Evolutionary conservation across 2,113 vertebrate genomes (phyloP), one percentile per base, ranked within the genome.

Genomic region (Dasypus novemcinctus): DNA sequence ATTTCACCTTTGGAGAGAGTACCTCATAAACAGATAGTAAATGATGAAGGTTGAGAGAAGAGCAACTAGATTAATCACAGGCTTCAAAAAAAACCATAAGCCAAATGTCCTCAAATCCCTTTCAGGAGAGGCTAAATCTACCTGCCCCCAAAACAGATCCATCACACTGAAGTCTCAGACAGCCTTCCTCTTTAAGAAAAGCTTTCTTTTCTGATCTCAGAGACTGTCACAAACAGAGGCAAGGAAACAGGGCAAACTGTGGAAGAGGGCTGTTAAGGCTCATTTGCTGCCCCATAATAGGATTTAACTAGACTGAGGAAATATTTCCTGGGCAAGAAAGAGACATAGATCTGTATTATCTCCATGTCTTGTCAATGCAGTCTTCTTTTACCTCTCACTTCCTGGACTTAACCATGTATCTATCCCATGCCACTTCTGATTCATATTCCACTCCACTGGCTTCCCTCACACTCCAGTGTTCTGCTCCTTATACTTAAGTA

Each of bases 1-100:
- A 96, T 90, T 95, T 97, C 93, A 95, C 92, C 95, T 95, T 96
- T 97, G 78, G 90, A 93, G 88, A 90, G 31, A 80, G 25, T 71
- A 91, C 68, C 72, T 97, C 93, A 90, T 95, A 95, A 96, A 96
- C 63, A 95, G 92, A 93, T 72, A 95, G 54, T 95, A 96, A 96
- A 92, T 90, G 69, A 96, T 93, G 76, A 91, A 75, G 57, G 69
- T 75, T 57, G 92, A 86, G 21, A 78, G 41, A 84, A 92, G 64
- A 93, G 74, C 81, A 94, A 33, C 63, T 66, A 92, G 72, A 95
- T 97, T 94, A 96, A 97, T 96, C 92, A 83, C 85, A 92, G 82
- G 41, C 61, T 97, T 91, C 84, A 61, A 82, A 88, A 94, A 91
- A 95, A 93, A 94, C 76, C 25, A n/a, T 85, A 95, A 96, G 88